Evolutionary conservation across 2,113 vertebrate genomes (phyloP).

Genomic region (Leiothrix lutea): DNA sequence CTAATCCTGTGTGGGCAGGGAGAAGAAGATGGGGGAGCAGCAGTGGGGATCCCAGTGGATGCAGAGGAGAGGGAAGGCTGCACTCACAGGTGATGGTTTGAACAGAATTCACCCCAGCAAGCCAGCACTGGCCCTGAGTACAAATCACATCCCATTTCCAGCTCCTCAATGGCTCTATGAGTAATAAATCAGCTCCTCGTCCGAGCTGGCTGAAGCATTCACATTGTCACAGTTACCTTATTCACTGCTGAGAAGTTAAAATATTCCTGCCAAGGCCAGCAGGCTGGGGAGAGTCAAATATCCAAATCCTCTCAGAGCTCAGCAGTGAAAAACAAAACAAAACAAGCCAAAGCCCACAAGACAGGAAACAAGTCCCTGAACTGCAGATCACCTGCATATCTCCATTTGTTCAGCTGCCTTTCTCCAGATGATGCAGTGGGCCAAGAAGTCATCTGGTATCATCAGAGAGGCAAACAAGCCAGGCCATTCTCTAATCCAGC

Average conservation of each 20-base stretch:
- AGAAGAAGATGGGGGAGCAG: neutral
- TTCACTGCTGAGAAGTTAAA: slow-evolving; percentile 8
- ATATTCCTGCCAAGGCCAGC: slow-evolving; percentile 15
- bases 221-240: neutral
- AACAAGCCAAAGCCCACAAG: neutral
- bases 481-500: neutral
- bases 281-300: neutral
- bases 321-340: neutral
- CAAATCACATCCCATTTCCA: slow-evolving; percentile 58
- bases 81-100: neutral
- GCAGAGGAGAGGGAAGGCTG: neutral
- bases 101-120: slow-evolving; percentile 35
- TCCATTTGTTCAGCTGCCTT: slow-evolving; percentile 9
- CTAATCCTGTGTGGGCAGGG: neutral
- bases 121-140: slow-evolving; percentile 1
- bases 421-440: neutral
- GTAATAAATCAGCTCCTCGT: slow-evolving; percentile 41
- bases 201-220: neutral
- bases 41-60: neutral
- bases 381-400: neutral
- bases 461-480: neutral
- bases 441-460: neutral
- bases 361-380: neutral
- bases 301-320: neutral
- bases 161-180: slow-evolving; percentile 21